Base-by-base conservation (phyloP, 1,140 invertebrate species). In the Apis florea region DNA sequence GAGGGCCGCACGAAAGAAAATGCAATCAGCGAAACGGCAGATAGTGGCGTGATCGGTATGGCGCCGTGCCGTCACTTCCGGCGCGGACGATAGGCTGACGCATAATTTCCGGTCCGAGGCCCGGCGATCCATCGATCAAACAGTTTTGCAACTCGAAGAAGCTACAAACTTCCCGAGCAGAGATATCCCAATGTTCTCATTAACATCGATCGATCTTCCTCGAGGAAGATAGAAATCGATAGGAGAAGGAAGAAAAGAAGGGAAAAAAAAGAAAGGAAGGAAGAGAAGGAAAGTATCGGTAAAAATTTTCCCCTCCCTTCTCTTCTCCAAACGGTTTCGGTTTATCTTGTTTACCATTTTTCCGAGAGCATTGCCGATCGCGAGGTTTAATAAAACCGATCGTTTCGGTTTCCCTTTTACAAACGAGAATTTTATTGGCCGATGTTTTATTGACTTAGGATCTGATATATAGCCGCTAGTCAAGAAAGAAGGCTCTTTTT, bases 81-180 rank as follows among this genome's bases (percentile, higher is more conserved):
- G 79, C 89, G 80, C 88, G 88, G 81, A 90, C 82, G 91, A 93
- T 92, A 91, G 91, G 90, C 92, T 93, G 93, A 93, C 93, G 93
- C 92, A 93, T 94, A 94, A 94, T 94, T 94, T 94, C 93, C 93
- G 92, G 89, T 89, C 90, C 87, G 82, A 91, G 87, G 47, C 84
- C 21, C 83, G 83, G 85, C 87, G 88, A 93, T 92, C 90, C 90
- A 94, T 94, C 93, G 93, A 94, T 94, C 93, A 94, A 94, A 94
- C 93, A 93, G 31, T 76, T 90, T 82, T 79, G 77, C 83, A 85
- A 83, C 69, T 77, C 84, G 85, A 89, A 83, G 85, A 88, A 82
- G 85, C 86, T 88, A 81, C 76, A 49, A 83, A 26, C 17, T 73
- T 64, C 53, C 79, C 51, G 31, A 40, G 17, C 79, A 71, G 82